Percentiles rank a stretch among this genome's conserved stretches.
phyloP scores from a whole-genome alignment of 2,113 vertebrate genomes.

The Uria lomvia region DNA sequence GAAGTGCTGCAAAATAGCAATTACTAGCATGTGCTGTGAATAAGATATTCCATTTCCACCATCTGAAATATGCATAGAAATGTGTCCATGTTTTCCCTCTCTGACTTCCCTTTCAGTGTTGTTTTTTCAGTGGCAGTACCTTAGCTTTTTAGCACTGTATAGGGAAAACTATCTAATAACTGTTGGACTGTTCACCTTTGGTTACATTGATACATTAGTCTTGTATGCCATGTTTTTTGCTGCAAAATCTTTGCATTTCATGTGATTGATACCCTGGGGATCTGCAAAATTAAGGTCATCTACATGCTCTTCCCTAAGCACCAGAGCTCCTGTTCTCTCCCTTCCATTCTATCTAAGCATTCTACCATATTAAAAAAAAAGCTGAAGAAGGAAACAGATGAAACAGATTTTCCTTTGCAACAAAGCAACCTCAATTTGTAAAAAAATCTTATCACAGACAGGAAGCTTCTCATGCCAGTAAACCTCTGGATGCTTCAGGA shows the following conservation, averaged over 20 bases:
- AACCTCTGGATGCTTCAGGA: background rate
- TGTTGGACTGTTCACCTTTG: background rate
- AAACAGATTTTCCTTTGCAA: background rate
- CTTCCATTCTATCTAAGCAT: background rate
- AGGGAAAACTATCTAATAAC: background rate
- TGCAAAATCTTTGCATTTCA: background rate
- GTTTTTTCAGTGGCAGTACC: background rate
- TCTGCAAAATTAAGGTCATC: slow-evolving; percentile 7
- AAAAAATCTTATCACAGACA: background rate
- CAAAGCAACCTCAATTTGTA: background rate
- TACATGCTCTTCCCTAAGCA: background rate
- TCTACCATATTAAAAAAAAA: background rate
- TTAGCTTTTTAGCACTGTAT: background rate
- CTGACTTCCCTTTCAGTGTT: background rate
- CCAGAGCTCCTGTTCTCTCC: background rate
- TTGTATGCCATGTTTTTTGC: background rate
- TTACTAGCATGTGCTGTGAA: background rate
- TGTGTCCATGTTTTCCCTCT: background rate
- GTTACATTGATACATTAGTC: background rate
- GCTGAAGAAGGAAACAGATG: background rate
- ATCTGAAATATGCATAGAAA: background rate
- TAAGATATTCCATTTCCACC: background rate
- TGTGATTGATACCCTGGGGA: background rate
- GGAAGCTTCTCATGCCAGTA: background rate
- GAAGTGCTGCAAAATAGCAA: slow-evolving; percentile 13